These are phyloP conservation scores for Ophiodon elongatus DNA, from an alignment of 2,113 vertebrate genomes.

Conservation along the genomic window DNA sequence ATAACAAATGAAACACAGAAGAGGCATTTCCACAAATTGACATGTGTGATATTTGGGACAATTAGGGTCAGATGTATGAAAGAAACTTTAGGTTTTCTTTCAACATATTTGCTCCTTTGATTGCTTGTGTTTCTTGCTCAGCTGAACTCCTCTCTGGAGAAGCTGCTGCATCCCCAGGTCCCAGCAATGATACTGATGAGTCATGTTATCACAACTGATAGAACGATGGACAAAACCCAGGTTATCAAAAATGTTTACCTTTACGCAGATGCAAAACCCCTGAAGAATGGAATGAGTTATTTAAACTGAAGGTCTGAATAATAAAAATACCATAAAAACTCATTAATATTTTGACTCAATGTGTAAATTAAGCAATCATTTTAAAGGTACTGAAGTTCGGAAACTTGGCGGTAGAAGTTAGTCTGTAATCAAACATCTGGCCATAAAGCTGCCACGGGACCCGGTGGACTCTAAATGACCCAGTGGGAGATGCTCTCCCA, in stretches of 20 bases:
- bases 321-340: neutral
- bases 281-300: neutral
- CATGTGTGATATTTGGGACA: neutral
- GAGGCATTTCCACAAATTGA: neutral
- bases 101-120: neutral
- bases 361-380: slow-evolving; percentile 21
- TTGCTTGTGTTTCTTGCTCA: neutral
- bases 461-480: slow-evolving; percentile 62
- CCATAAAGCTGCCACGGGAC: slow-evolving; percentile 50
- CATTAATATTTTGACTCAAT: neutral
- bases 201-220: neutral
- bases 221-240: neutral
- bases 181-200: neutral
- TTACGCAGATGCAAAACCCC: neutral
- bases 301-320: neutral
- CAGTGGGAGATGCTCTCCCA: slow-evolving; percentile 54
- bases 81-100: neutral
- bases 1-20: neutral
- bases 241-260: neutral
- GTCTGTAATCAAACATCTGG: slow-evolving; percentile 77
- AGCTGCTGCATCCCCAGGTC: neutral
- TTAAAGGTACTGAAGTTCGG: slow-evolving; percentile 22
- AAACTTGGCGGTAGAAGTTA: slow-evolving; percentile 37
- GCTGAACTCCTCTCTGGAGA: neutral
- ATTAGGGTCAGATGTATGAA: neutral